Evolutionary conservation across 2,888 invertebrate species (phyloP).

Genomic region (Melikaiella ostensackeni): DNA sequence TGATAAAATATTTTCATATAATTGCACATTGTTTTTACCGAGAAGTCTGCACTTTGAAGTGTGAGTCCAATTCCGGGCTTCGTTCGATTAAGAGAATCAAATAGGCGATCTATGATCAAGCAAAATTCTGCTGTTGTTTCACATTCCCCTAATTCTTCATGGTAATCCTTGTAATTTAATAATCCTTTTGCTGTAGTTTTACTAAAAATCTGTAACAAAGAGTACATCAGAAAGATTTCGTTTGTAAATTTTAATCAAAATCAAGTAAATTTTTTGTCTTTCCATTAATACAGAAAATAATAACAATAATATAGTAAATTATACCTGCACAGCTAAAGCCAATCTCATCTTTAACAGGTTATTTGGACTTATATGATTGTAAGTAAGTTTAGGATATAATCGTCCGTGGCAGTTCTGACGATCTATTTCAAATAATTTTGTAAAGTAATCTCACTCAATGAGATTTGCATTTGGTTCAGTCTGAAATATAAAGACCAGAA

Average conservation of each 20-base stretch:
- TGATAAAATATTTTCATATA: no score
- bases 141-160: not conserved
- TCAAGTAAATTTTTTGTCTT: no score
- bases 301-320: no score
- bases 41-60: slow-evolving; percentile 11
- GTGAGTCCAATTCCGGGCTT: not conserved
- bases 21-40: not conserved
- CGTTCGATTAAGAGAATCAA: slow-evolving; percentile 1
- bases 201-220: no score
- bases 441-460: not conserved
- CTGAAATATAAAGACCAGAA: not conserved
- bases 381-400: not conserved
- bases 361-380: not conserved
- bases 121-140: slow-evolving; percentile 11
- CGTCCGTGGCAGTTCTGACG: not conserved
- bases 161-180: not conserved
- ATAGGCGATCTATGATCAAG: not conserved
- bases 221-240: no score
- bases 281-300: no score
- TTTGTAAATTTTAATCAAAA: no score
- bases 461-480: not conserved
- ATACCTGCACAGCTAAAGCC: no score
- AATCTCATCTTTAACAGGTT: not conserved
- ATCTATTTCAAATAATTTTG: no score
- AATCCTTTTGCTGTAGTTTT: no score